Evolutionary conservation across 2,888 invertebrate genomes (phyloP).

Genomic region (Hemicrepidius hirtus): DNA sequence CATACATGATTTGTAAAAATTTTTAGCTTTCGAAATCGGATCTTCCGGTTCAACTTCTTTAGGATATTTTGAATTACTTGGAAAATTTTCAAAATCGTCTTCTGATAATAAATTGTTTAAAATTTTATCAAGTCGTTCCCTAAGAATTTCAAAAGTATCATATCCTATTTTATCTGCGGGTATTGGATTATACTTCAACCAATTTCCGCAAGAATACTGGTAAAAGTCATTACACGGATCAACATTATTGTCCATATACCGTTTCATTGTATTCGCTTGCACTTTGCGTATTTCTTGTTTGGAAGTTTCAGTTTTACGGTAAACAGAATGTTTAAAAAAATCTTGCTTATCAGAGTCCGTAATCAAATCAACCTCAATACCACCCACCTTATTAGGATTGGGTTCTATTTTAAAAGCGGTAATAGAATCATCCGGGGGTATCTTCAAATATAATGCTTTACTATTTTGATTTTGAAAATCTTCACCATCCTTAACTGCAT

Average conservation of each 20-base stretch:
- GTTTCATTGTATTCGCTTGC: constrained; percentile 80
- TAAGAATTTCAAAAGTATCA: constrained; percentile 92
- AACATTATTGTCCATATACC: constrained; percentile 82
- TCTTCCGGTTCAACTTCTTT: constrained; percentile 59
- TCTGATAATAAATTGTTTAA: constrained; percentile 79
- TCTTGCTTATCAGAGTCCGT: background rate
- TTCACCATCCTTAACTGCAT: too few relatives aligned
- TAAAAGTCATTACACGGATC: constrained; percentile 91
- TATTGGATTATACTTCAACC: constrained; percentile 88
- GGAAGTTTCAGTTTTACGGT: too few relatives aligned
- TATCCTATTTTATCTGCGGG: constrained; percentile 92
- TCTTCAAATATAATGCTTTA: background rate
- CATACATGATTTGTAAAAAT: constrained; percentile 91
- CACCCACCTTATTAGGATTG: background rate
- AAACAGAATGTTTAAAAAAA: too few relatives aligned
- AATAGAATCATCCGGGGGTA: background rate
- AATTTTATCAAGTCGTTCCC: constrained; percentile 85
- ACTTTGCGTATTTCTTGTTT: too few relatives aligned
- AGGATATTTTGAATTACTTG: too few relatives aligned
- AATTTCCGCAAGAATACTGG: constrained; percentile 90
- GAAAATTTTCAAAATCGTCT: background rate
- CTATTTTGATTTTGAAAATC: background rate
- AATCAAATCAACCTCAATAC: background rate
- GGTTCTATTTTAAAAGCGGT: background rate
- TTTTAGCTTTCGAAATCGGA: constrained; percentile 87